Conservation (phyloP, 92 coral and sea anemone genomes). For the Pocillopora meandrina region DNA sequence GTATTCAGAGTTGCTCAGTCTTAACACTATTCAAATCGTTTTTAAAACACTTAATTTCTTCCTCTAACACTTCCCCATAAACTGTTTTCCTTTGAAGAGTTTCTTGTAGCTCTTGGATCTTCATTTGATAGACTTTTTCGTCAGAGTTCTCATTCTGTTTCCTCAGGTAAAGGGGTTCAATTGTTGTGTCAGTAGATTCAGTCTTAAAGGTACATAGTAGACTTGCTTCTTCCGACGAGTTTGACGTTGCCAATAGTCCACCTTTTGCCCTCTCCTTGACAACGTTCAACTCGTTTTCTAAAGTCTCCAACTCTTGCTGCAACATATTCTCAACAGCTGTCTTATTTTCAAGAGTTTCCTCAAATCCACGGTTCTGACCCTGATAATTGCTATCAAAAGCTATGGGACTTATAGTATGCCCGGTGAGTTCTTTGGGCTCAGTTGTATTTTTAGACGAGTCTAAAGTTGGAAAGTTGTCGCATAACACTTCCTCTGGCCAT, state of each 20-base stretch:
- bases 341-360: no score
- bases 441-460: no score
- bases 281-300: no score
- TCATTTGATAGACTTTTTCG: not conserved
- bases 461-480: not conserved
- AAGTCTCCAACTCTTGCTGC: no score
- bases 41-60: not conserved
- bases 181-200: not conserved
- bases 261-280: no score
- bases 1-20: not conserved
- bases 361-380: no score
- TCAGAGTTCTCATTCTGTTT: not conserved
- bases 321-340: no score
- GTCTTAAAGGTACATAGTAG: not conserved
- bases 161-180: not conserved
- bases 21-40: not conserved
- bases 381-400: no score
- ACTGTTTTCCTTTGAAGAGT: not conserved
- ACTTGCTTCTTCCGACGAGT: slow-evolving; percentile 4
- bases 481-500: not conserved
- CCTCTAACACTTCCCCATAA: not conserved
- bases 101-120: not conserved
- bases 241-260: not conserved
- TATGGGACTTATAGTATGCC: no score
- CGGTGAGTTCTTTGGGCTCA: no score